Percentiles rank a stretch among this genome's conserved stretches.
Conservation (phyloP, 2,888 invertebrate genomes). For the Spodoptera picta region DNA sequence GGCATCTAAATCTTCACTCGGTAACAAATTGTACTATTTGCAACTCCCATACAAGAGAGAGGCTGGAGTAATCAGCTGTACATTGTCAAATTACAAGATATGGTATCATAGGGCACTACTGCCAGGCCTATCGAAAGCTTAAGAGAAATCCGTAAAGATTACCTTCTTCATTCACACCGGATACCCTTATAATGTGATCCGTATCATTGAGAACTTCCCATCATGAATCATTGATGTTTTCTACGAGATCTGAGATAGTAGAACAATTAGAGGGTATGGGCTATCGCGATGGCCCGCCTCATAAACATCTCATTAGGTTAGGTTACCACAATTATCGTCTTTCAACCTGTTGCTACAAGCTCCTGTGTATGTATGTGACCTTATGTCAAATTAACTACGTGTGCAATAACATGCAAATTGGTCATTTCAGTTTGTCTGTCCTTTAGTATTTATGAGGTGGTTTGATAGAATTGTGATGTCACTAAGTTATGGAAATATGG, state of each 20-base stretch:
- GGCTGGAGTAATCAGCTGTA: conserved; percentile 33
- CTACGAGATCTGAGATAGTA: conserved; percentile 33
- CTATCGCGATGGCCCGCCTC: conserved; percentile 43
- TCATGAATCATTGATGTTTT: conserved; percentile 44
- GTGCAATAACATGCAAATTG: conserved; percentile 26
- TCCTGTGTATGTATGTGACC: conserved; percentile 44
- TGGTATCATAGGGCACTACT: conserved; percentile 14
- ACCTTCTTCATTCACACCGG: conserved; percentile 22
- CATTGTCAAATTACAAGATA: conserved; percentile 50
- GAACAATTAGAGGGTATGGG: conserved; percentile 47
- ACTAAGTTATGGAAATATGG: conserved; percentile 12
- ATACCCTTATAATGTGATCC: conserved; percentile 33
- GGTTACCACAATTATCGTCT: conserved; percentile 51
- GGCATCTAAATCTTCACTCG: conserved; percentile 8
- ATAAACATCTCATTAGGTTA: conserved; percentile 47
- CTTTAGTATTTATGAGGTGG: conserved; percentile 21
- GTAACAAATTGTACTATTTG: conserved; percentile 14
- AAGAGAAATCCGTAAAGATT: conserved; percentile 35
- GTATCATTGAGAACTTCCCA: conserved; percentile 39
- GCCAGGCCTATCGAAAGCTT: conserved; percentile 1
- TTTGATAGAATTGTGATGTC: conserved; percentile 12
- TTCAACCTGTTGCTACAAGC: conserved; percentile 48
- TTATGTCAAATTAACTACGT: conserved; percentile 52
- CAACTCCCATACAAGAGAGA: conserved; percentile 26
- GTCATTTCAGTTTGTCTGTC: conserved; percentile 41